phyloP scores from a whole-genome alignment of 2,797 vertebrate genomes.

The Selene dorsalis region DNA sequence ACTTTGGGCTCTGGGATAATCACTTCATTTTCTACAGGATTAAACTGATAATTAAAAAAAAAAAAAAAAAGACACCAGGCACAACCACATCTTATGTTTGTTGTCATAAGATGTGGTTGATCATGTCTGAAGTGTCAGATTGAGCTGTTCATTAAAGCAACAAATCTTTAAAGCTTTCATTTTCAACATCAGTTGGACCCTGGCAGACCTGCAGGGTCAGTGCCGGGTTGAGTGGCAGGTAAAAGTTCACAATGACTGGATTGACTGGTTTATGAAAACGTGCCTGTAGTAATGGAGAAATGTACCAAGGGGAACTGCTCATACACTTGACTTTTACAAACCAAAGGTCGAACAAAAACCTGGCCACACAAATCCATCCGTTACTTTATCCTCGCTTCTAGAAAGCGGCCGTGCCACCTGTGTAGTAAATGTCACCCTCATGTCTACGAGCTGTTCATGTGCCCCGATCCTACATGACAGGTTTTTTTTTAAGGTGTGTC shows the following conservation, averaged over 20 bases:
- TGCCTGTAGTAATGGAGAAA: not conserved
- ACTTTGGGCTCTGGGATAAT: too few species aligned
- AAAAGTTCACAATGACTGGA: constrained; percentile 1
- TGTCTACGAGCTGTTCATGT: not conserved
- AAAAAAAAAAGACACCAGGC: too few species aligned
- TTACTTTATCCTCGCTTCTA: not conserved
- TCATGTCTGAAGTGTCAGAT: too few species aligned
- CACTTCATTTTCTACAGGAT: not conserved
- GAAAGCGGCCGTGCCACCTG: not conserved
- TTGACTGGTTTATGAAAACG: constrained; percentile 43
- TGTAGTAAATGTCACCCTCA: not conserved
- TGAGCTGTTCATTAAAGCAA: not conserved
- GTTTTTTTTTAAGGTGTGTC: constrained; percentile 71
- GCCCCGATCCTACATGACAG: constrained; percentile 43
- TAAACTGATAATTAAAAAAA: too few species aligned
- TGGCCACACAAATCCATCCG: rapidly evolving
- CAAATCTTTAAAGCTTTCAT: not conserved
- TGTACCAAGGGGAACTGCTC: not conserved
- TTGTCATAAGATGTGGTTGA: too few species aligned
- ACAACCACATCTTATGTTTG: too few species aligned
- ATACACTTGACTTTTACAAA: not conserved
- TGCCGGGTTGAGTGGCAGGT: not conserved
- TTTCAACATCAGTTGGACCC: not conserved
- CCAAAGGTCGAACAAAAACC: not conserved
- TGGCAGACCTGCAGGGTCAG: not conserved